Evolutionary conservation across 2,888 invertebrate genomes (phyloP), one percentile per base, ranked within the genome.

Genomic region (Lochmaea capreae): DNA sequence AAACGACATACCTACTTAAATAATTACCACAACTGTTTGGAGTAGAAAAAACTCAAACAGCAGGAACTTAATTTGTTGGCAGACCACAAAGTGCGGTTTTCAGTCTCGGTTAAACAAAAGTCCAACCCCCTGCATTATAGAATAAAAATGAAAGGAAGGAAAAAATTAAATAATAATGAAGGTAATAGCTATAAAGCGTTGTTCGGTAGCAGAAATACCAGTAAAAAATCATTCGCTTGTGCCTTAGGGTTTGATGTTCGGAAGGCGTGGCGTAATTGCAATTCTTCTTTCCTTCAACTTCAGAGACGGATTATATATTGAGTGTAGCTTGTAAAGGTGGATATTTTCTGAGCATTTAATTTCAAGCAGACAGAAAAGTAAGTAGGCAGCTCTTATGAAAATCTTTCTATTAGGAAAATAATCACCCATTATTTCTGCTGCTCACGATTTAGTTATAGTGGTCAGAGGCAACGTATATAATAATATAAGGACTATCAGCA

Each of bases 231-330:
- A 54, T 65, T 73, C 62, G 68, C 72, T 46, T 73, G 67, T 57
- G 73, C 78, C 74, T 52, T 65, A 33, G 69, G 76, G 65, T 71
- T 68, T 54, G 68, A 74, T 68, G 69, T 67, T 68, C 39, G 14
- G 71, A 70, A 69, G 71, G 79, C 79, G 79, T 78, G 78, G 71
- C 75, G 68, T 76, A 77, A 78, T 72, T 11, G 6, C 33, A 12
- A 33, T 59, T 33, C 59, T 59, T 59, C 59, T 59, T 59, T 26
- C 9, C 26, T 16, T 39, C 5, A 16, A 18, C 54, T 10, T 10
- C 54, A 54, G 54, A 11, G 54, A 54, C 54, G 54, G 18, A 54
- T 54, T 4, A 26, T 26, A 26, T 12, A 43, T 11, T 43, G 43
- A 12, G 12, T 43, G 46, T 46, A 46, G 14, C 10, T 11, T 46